These are phyloP conservation scores for Cromileptes altivelis DNA, from an alignment of 2,113 vertebrate species.

Conservation along the genomic window DNA sequence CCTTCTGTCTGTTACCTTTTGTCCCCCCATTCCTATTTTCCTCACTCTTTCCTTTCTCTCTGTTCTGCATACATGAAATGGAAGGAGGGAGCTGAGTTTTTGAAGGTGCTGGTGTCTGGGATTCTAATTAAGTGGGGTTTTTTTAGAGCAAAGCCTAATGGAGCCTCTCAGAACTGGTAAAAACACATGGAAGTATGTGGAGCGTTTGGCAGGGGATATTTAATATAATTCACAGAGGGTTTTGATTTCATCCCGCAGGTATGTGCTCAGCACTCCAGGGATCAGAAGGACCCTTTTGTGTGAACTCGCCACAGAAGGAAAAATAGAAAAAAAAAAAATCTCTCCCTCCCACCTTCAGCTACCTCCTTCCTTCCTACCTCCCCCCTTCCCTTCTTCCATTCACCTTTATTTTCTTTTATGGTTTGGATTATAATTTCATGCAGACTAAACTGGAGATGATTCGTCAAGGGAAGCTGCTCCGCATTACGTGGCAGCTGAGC, in stretches of 20 bases:
- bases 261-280: conserved; percentile 77
- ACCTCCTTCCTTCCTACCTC: conserved; percentile 32
- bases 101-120: conserved; percentile 65
- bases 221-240: conserved; percentile 81
- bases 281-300: conserved; percentile 82
- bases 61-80: conserved; percentile 10
- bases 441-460: conserved; percentile 35
- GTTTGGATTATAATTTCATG: conserved; percentile 54
- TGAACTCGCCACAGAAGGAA: conserved; percentile 75
- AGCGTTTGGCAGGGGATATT: conserved; percentile 71
- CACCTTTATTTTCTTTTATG: conserved; percentile 65
- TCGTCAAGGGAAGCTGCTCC: conserved; percentile 31
- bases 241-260: conserved; percentile 86
- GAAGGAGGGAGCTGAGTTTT: conserved; percentile 25
- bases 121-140: conserved; percentile 66
- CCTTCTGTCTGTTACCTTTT: conserved; percentile 23
- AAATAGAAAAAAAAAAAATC: conserved; percentile 62
- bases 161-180: conserved; percentile 67
- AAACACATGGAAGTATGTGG: conserved; percentile 78
- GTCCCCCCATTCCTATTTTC: conserved; percentile 2
- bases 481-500: conserved; percentile 49
- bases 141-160: conserved; percentile 63
- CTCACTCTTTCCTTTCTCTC: conserved; percentile 4
- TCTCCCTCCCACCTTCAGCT: conserved; percentile 52
- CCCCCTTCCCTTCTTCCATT: conserved; percentile 49